Evolutionary conservation across 2,888 invertebrate genomes (phyloP).

Genomic region (Nasonovia ribisnigri): DNA sequence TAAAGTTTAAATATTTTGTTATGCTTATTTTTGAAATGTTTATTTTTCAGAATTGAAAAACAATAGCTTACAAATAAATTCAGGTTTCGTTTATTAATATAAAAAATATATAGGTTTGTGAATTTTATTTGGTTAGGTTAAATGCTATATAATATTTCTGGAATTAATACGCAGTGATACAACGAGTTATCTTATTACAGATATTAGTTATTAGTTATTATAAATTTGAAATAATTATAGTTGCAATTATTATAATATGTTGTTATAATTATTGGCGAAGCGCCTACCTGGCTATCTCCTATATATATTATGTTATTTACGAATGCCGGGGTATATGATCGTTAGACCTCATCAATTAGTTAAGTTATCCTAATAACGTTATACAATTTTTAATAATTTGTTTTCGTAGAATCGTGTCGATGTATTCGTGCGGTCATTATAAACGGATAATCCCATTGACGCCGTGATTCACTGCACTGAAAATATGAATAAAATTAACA

Average conservation of each 20-base stretch:
- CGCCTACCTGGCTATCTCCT: background rate
- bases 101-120: background rate
- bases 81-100: background rate
- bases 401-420: background rate
- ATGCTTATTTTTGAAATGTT: background rate
- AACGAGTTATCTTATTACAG: background rate
- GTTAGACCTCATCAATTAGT: background rate
- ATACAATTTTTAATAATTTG: background rate
- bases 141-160: background rate
- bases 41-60: background rate
- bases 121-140: background rate
- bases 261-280: background rate
- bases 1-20: background rate
- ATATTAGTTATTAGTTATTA: background rate
- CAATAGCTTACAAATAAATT: background rate
- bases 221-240: no score
- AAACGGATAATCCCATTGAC: background rate
- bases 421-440: background rate
- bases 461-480: background rate
- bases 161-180: background rate
- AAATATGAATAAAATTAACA: conserved; percentile 27
- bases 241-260: no score
- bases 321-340: background rate
- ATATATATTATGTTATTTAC: background rate
- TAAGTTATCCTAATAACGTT: background rate